Conservation (phyloP, 37 sponge, comb jelly and placozoan genomes). For the Oopsacas minuta region DNA sequence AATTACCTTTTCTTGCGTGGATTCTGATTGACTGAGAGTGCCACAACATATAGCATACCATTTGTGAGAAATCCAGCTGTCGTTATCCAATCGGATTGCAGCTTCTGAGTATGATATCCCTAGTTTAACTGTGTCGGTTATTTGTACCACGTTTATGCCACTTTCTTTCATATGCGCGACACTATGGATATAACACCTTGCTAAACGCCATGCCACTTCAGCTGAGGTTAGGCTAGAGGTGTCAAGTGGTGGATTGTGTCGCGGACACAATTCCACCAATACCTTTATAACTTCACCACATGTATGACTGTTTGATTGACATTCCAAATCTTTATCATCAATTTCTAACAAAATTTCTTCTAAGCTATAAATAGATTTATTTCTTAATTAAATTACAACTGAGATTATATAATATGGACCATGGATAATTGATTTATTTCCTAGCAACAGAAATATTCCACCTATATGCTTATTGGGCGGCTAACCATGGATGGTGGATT, state of each 20-base stretch:
- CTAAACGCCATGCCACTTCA: neutral
- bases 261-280: neutral
- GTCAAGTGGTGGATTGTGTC: neutral
- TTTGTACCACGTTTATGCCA: neutral
- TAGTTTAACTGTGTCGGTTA: neutral
- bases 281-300: neutral
- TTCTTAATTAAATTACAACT: no score
- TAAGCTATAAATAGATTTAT: neutral
- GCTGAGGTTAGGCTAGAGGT: neutral
- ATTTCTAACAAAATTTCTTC: neutral
- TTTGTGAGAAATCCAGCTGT: constrained; percentile 15
- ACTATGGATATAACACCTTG: neutral
- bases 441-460: no score
- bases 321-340: neutral
- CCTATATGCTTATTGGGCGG: no score
- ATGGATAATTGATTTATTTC: no score
- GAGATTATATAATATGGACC: no score
- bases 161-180: neutral
- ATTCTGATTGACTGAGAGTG: neutral
- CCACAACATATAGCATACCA: constrained; percentile 14
- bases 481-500: no score
- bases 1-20: neutral
- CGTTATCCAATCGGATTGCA: neutral
- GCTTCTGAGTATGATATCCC: neutral
- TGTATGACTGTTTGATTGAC: neutral